Base-by-base conservation (phyloP, 2,797 vertebrate genomes). In the Pangasius krempfi region DNA sequence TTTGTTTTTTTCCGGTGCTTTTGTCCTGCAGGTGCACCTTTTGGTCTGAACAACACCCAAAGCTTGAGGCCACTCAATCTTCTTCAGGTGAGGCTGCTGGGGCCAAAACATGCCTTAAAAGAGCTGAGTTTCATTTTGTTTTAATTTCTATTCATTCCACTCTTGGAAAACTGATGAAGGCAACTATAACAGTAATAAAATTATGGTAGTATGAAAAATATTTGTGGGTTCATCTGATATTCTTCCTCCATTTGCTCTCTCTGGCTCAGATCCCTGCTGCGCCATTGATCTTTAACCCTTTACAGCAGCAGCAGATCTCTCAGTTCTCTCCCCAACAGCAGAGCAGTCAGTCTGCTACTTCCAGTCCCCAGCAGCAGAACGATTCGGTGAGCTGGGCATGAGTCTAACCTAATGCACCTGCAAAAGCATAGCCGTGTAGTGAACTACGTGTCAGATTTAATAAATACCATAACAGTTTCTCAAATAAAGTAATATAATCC, bases 41-140 rank as follows among this genome's bases (percentile, higher is more conserved):
- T 98, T 95, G 97, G 98, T 92, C 95, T 99, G 94, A 99, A 98
- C 96, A 99, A 95, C 94, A 95, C 96, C 90, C 94, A 98, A 92
- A 96, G 96, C 93, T 95, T 99, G 93, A 96, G 97, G 93, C 97
- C 98, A 20, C 96, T 99, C 94, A 99, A 98, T 95, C 96, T 99
- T 66, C 96, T 99, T 85, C 98, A 99, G 98, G 98, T 99, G 97
- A 94, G 92, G 66, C 44, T 82, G 13, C 56, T 81, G 56, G 12
- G 9, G 56, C 13, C 20, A 60, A 60, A 60, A 40, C 25, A 60
- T 22, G 30, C 9, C 13, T 40, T 81, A 40, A 60, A 44, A 64
- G 14, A 64, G 16, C 27, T 22, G 25, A 5, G 22, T 80, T 12
- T 30, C 0, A 52, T 30, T 37, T 27, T n/a, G 25, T 27, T 47